Percentiles rank a stretch among this genome's conserved stretches.
Conservation (phyloP, 1,140 invertebrate species). For the Carposina sasakii region DNA sequence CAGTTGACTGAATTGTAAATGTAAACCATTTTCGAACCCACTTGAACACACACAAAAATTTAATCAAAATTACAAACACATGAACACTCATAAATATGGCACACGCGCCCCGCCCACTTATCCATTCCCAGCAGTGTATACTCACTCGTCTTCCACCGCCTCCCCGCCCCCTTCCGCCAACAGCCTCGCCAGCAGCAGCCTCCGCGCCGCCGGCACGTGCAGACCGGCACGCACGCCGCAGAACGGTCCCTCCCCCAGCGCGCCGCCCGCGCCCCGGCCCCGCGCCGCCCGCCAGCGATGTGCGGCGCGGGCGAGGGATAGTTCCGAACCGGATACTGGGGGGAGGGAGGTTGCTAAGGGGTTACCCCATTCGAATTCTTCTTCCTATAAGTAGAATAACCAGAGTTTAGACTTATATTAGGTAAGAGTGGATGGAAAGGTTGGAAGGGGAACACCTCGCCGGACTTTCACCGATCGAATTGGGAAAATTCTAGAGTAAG, state of each 20-base stretch:
- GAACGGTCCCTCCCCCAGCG: slow-evolving; percentile 75
- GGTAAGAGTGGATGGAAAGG: no score
- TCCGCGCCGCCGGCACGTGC: slow-evolving; percentile 76
- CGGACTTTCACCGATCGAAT: no score
- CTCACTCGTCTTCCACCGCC: slow-evolving; percentile 72
- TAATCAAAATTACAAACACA: no score
- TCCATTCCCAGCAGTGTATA: no score
- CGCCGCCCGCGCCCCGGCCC: slow-evolving; percentile 12
- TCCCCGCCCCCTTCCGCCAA: slow-evolving; percentile 81
- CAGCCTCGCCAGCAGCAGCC: slow-evolving; percentile 78
- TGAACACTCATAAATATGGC: no score
- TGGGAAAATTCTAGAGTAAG: no score
- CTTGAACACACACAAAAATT: no score
- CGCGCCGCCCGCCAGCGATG: slow-evolving; percentile 76
- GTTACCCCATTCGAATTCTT: slow-evolving; percentile 85
- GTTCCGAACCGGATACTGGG: slow-evolving; percentile 57
- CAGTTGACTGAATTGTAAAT: no score
- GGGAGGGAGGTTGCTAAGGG: slow-evolving; percentile 72
- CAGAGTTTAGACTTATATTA: no score
- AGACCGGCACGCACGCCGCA: slow-evolving; percentile 79
- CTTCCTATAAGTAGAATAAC: slow-evolving; percentile 75
- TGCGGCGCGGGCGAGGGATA: slow-evolving; percentile 71
- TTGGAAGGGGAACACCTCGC: no score
- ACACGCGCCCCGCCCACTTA: no score
- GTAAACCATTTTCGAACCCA: no score